Conservation (phyloP, 2,888 invertebrate genomes). For the Pristionchus japonicus region DNA sequence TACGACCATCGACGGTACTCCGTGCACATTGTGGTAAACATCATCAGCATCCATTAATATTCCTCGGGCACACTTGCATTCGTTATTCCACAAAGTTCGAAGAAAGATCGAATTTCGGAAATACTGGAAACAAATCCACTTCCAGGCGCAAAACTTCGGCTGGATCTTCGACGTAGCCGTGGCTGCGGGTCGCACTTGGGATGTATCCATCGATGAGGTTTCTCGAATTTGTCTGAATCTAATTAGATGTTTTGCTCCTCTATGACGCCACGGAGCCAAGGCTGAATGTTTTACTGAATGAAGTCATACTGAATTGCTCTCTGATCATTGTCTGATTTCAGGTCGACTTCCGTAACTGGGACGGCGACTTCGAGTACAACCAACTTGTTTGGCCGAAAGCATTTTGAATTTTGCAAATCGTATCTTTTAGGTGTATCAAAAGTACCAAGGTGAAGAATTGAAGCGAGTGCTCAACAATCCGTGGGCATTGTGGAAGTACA, state of each 20-base stretch:
- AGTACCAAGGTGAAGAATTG: neutral
- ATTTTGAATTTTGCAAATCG: neutral
- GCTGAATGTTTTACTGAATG: no score
- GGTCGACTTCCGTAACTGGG: constrained; percentile 22
- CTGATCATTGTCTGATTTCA: neutral
- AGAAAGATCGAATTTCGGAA: neutral
- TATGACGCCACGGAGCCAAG: no score
- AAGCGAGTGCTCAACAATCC: neutral
- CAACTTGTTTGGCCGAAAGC: neutral
- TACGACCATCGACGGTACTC: neutral
- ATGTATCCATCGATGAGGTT: constrained; percentile 18
- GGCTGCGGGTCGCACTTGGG: neutral
- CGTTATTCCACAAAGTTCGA: no score
- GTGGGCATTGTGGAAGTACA: constrained; percentile 17
- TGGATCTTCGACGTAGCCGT: constrained; percentile 4
- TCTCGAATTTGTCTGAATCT: no score
- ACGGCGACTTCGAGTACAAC: constrained; percentile 22
- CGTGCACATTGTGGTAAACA: neutral
- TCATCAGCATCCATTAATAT: neutral
- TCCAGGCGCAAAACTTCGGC: constrained; percentile 11
- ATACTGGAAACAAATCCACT: neutral
- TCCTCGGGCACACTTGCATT: neutral
- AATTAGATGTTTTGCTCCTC: no score
- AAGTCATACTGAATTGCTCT: neutral
- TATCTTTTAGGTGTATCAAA: neutral